Conservation (phyloP, 1,140 invertebrate genomes). For the Cyrtorhinus lividipennis region DNA sequence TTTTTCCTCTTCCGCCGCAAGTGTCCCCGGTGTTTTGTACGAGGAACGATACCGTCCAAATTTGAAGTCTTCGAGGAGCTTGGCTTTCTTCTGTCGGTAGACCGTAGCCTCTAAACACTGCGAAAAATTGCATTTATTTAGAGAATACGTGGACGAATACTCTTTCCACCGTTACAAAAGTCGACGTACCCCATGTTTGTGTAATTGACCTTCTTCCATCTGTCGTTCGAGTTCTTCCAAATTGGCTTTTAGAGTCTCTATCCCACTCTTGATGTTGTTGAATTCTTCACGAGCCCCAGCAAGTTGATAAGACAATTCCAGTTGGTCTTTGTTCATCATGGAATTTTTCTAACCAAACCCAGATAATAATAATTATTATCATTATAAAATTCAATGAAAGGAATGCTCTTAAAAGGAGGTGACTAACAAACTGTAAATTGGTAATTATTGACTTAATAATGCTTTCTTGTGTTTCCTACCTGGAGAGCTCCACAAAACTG, state of each 20-base stretch:
- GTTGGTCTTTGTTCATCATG: constrained; percentile 18
- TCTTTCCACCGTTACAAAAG: too few relatives aligned
- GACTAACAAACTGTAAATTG: background rate
- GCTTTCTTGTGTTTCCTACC: too few relatives aligned
- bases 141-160: too few relatives aligned
- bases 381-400: background rate
- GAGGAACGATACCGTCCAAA: constrained; percentile 33
- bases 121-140: too few relatives aligned
- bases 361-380: constrained; percentile 17
- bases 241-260: background rate
- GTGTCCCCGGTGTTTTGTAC: constrained; percentile 32
- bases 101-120: constrained; percentile 44
- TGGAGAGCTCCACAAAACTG: too few relatives aligned
- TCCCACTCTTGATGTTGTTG: background rate
- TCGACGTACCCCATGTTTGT: constrained; percentile 23
- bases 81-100: constrained; percentile 41
- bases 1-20: constrained; percentile 34
- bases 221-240: constrained; percentile 22
- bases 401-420: background rate
- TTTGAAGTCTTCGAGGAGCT: constrained; percentile 37
- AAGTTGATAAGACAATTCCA: constrained; percentile 19
- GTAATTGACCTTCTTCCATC: constrained; percentile 25
- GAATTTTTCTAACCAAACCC: constrained; percentile 17
- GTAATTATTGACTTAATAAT: background rate
- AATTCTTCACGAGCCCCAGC: background rate